Evolutionary conservation across 2,888 invertebrate species (phyloP), one percentile per base, ranked within the genome.

Genomic region (Stenodema calcarata): DNA sequence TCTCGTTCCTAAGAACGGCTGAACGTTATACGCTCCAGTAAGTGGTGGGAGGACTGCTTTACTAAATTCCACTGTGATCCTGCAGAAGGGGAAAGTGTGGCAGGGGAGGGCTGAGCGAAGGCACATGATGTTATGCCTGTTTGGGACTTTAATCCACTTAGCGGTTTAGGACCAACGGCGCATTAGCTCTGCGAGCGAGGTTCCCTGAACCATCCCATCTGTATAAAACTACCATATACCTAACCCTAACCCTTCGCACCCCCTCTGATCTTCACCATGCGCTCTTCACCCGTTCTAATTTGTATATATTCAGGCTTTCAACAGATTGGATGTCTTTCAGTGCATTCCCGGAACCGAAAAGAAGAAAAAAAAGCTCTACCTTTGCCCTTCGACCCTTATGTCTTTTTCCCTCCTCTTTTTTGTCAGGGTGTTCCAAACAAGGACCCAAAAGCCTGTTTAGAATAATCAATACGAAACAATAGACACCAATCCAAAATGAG

Each of bases 101-200:
- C 12, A 23, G 27, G 23, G 27, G 62, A 23, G 62, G 62, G 35
- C 23, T 62, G 78, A 78, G 78, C 41, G 78, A 23, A 78, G 44
- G 78, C 78, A 78, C 78, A 78, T 78, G 78, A 78, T 78, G 78
- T 78, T 78, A 78, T 78, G 78, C 78, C 78, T 44, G 78, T 78
- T 78, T 78, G 78, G 78, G 78, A 78, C 78, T 78, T 78, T 78
- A 78, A 78, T 78, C 78, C 78, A 78, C 78, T 78, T 78, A 78
- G 78, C 78, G 78, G 78, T 78, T 78, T 78, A 78, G 78, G 78
- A 78, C 78, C 78, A 44, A 27, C 41, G 42, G 42, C 78, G 78
- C 78, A 78, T 78, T 78, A 78, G 78, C 78, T 78, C 78, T 73
- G 73, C 16, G 78, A 78, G 78, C 78, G 78, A 78, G 78, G 44